A percentile compares a stretch with the other conserved stretches of the same genome.
phyloP scores from a whole-genome alignment of 2,888 invertebrate species.

The Caenorhabditis sp. region DNA sequence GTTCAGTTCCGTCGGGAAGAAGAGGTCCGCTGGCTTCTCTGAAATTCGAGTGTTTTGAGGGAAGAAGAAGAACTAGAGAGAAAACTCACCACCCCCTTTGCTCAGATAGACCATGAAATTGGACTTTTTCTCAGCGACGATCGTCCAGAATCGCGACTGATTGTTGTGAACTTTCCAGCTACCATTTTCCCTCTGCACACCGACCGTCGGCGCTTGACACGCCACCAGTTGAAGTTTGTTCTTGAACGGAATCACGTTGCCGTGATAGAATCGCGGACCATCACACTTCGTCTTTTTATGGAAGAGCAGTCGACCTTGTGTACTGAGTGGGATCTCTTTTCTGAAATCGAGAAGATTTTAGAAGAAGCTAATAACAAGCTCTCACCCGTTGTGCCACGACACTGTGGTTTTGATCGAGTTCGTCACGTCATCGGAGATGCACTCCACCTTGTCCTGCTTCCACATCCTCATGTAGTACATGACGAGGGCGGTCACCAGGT shows the following conservation, averaged over 20 bases:
- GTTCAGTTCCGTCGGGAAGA: no score
- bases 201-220: neutral
- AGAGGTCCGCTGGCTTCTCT: no score
- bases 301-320: neutral
- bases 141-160: neutral
- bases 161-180: neutral
- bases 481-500: no score
- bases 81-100: neutral
- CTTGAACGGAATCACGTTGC: neutral
- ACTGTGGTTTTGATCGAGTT: no score
- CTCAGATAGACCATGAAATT: neutral
- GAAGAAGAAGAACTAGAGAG: neutral
- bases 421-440: no score
- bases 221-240: neutral
- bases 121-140: neutral
- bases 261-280: neutral
- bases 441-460: no score
- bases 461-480: no score
- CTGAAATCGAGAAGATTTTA: neutral
- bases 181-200: no score
- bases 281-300: neutral
- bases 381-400: no score
- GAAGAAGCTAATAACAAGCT: no score
- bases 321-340: neutral
- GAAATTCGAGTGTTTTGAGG: no score